Evolutionary conservation across 2,797 vertebrate species (phyloP).

Genomic region (Heteromormyrus szaboi): DNA sequence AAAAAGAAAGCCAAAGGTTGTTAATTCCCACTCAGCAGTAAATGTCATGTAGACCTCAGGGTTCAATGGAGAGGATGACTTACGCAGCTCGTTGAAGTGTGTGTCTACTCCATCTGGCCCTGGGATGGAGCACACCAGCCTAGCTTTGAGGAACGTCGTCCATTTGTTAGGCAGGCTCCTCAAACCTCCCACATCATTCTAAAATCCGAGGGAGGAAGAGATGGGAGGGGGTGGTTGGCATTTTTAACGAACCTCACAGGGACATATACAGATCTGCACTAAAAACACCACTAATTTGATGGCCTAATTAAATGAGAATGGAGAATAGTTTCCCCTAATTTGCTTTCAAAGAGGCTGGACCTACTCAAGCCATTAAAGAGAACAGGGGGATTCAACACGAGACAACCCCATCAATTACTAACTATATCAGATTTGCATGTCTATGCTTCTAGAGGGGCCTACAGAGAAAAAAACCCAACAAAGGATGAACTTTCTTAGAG

Average conservation of each 20-base stretch:
- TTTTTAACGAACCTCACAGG: neutral
- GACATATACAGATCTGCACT: slow-evolving; percentile 14
- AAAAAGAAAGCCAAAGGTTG: slow-evolving; percentile 12
- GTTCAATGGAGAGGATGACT: slow-evolving; percentile 48
- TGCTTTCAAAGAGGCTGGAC: neutral
- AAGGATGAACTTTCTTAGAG: neutral
- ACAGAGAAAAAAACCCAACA: neutral
- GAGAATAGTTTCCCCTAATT: neutral
- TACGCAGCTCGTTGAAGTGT: slow-evolving; percentile 93
- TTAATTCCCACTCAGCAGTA: neutral
- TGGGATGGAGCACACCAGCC: slow-evolving; percentile 88
- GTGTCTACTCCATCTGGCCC: slow-evolving; percentile 89
- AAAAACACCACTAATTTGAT: neutral
- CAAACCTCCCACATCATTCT: slow-evolving; percentile 95
- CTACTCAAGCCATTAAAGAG: slow-evolving; percentile 21
- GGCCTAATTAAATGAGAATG: neutral
- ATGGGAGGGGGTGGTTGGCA: neutral
- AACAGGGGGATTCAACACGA: slow-evolving; percentile 32
- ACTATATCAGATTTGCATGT: slow-evolving; percentile 43
- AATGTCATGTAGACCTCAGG: neutral
- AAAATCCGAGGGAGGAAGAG: slow-evolving; percentile 29
- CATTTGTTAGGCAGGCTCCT: slow-evolving; percentile 97
- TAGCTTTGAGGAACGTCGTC: slow-evolving; percentile 95
- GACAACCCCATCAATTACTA: slow-evolving; percentile 30
- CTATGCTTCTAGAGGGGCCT: slow-evolving; percentile 37